Conservation (phyloP, 2,797 vertebrate species). For the Parambassis ranga region DNA sequence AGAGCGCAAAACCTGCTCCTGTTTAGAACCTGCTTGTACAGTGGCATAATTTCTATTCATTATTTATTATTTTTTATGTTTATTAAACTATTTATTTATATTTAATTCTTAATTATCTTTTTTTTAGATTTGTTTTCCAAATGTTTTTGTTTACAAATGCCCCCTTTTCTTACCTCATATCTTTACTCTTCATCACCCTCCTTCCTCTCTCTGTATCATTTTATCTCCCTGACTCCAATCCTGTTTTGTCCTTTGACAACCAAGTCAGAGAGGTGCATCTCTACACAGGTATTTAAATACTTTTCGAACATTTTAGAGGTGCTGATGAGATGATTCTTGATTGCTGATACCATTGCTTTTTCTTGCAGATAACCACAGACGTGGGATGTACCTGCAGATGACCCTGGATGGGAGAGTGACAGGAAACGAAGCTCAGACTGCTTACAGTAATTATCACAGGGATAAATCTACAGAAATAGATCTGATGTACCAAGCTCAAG, state of each 20-base stretch:
- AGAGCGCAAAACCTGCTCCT: slow-evolving; percentile 37
- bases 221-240: slow-evolving; percentile 71
- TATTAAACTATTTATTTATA: slow-evolving; percentile 21
- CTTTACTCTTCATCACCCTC: slow-evolving; percentile 45
- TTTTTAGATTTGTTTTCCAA: slow-evolving; percentile 15
- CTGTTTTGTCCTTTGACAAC: slow-evolving; percentile 65
- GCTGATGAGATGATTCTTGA: not conserved
- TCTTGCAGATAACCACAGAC: slow-evolving; percentile 71
- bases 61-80: slow-evolving; percentile 17
- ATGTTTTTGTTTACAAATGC: slow-evolving; percentile 52
- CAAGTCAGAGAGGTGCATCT: slow-evolving; percentile 76
- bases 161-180: slow-evolving; percentile 7
- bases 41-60: slow-evolving; percentile 7
- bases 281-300: slow-evolving; percentile 73
- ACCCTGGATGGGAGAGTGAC: slow-evolving; percentile 70
- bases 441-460: slow-evolving; percentile 67
- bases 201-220: slow-evolving; percentile 54
- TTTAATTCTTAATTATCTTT: slow-evolving; percentile 34
- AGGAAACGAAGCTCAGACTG: slow-evolving; percentile 62
- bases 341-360: too few species aligned
- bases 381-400: slow-evolving; percentile 77
- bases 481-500: not conserved
- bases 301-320: not conserved
- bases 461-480: not conserved
- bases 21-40: slow-evolving; percentile 5